Evolutionary conservation across 2,888 invertebrate genomes (phyloP), one percentile per base, ranked within the genome.

Genomic region (Synanthedon andrenaeformis): DNA sequence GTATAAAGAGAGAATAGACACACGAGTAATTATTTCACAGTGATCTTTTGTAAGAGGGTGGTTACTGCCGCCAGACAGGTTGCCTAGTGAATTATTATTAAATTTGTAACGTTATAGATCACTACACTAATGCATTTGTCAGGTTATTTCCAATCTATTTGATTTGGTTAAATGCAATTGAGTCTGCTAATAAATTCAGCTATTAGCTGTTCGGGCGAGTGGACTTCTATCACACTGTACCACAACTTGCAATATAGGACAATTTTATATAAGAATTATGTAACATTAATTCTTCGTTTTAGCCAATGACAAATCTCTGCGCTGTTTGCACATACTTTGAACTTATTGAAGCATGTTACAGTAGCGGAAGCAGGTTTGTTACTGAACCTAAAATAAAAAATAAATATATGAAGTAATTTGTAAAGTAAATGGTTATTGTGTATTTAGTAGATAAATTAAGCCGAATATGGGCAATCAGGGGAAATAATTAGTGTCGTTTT

Each of bases 141-240:
- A 62, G 54, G 57, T 60, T 56, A 63, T 61, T 62, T 62, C 60
- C 56, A 56, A 55, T 56, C 57, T 54, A 59, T 59, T 58, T 58
- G 64, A 65, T 64, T 64, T 55, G 59, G 59, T 42, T 42, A 60
- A 67, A 62, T 66, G 65, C 69, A 68, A 64, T 66, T 61, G 56
- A 58, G 52, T 51, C 49, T 10, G 62, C 64, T 65, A 64, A 66
- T 72, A 69, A 69, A 69, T 69, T 66, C 60, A 52, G 35, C 54
- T 54, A 66, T 64, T 67, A 62, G 63, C 60, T 59, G 64, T 59
- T 60, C 59, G 56, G 52, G 45, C 55, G 53, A 57, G 50, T 35
- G 2, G 50, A 41, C 0, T 23, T 6, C 17, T 48, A 52, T 67
- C 49, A 72, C 71, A 74, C 70, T 62, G 64, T 55, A 28, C 3